Evolutionary conservation across 1,140 invertebrate species (phyloP).

Genomic region (Drosophila pandora): DNA sequence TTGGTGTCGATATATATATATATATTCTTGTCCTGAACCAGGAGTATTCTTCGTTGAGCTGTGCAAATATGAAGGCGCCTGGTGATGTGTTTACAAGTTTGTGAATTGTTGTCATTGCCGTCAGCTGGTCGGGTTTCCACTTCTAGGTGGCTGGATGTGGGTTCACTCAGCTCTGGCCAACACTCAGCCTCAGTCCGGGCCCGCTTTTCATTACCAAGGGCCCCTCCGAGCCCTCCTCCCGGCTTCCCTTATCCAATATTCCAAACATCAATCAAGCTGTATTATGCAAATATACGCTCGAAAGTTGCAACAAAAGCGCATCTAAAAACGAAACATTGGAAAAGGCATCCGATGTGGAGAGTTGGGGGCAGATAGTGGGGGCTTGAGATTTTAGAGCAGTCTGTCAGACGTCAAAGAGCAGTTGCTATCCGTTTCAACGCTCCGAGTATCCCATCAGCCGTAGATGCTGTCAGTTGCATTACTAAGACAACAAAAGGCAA

Average conservation of each 20-base stretch:
- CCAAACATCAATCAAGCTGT: slow-evolving; percentile 76
- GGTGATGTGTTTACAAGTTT: slow-evolving; percentile 74
- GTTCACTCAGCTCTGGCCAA: slow-evolving; percentile 50
- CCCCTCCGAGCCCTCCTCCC: neutral
- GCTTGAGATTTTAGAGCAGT: slow-evolving; percentile 30
- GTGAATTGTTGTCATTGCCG: slow-evolving; percentile 76
- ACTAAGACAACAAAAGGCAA: slow-evolving; percentile 40
- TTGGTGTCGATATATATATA: slow-evolving; percentile 34
- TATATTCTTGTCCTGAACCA: slow-evolving; percentile 16
- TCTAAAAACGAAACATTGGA: slow-evolving; percentile 19
- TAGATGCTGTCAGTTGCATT: slow-evolving; percentile 49
- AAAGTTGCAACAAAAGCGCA: slow-evolving; percentile 78
- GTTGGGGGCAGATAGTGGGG: neutral
- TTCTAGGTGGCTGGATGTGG: slow-evolving; percentile 17
- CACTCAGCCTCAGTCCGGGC: slow-evolving; percentile 32
- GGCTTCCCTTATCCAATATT: neutral
- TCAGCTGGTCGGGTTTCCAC: slow-evolving; percentile 43
- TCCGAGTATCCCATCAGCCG: slow-evolving; percentile 27
- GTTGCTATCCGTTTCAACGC: slow-evolving; percentile 51
- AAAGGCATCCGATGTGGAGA: neutral
- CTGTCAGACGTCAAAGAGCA: slow-evolving; percentile 63
- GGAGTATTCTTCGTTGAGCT: slow-evolving; percentile 19
- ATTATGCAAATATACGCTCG: slow-evolving; percentile 77
- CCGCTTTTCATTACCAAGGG: slow-evolving; percentile 75
- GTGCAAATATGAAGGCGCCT: slow-evolving; percentile 66